Percentiles rank a stretch among this genome's conserved stretches.
Evolutionary conservation across 2,113 vertebrate species (phyloP).

Genomic region (Hepsetus odoe): DNA sequence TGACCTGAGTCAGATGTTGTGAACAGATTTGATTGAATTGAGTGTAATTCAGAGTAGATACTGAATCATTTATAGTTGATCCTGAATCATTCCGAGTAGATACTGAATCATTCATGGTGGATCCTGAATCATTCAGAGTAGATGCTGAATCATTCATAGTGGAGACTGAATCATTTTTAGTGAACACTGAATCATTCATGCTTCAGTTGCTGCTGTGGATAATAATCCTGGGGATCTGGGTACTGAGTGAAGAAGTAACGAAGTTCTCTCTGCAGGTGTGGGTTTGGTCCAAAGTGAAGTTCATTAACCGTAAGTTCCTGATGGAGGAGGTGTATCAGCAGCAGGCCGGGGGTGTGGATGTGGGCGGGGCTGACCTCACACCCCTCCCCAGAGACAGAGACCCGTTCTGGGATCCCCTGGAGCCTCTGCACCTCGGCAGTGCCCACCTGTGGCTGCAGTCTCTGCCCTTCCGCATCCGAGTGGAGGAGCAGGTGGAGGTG

Average conservation of each 20-base stretch:
- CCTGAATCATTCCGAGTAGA: too few species aligned
- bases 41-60: neutral
- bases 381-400: constrained; percentile 71
- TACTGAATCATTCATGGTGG: too few species aligned
- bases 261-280: constrained; percentile 78
- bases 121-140: too few species aligned
- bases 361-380: constrained; percentile 35
- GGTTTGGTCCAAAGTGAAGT: constrained; percentile 90
- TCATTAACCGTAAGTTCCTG: constrained; percentile 88
- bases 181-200: too few species aligned
- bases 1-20: neutral
- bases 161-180: too few species aligned
- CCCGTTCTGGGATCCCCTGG: constrained; percentile 88
- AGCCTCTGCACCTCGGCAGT: constrained; percentile 81
- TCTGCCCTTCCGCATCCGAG: constrained; percentile 79
- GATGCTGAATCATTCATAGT: too few species aligned
- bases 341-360: constrained; percentile 67
- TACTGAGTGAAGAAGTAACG: too few species aligned
- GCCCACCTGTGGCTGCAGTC: constrained; percentile 90
- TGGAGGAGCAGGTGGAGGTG: constrained; percentile 85
- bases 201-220: too few species aligned
- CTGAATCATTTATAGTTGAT: too few species aligned
- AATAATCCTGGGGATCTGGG: too few species aligned
- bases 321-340: constrained; percentile 88
- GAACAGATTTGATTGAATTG: neutral